Conservation (phyloP, 2,888 invertebrate species). For the Anticlea derivata region DNA sequence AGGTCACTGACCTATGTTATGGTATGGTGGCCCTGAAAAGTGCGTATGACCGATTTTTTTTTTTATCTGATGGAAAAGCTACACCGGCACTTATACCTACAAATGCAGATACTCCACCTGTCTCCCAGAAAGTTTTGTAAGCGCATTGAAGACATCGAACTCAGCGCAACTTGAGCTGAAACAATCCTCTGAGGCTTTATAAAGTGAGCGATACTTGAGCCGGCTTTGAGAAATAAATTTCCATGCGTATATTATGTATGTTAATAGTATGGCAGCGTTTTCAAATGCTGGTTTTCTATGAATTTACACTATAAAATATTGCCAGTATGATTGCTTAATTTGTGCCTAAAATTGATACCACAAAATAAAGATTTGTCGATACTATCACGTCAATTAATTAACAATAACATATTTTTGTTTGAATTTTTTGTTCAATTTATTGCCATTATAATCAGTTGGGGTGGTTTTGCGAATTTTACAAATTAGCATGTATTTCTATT, state of each 20-base stretch:
- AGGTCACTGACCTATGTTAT: too few species aligned
- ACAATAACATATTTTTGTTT: too few species aligned
- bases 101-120: constrained; percentile 2
- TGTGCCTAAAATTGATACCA: too few species aligned
- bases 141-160: constrained; percentile 25
- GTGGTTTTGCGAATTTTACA: too few species aligned
- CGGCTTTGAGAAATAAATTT: constrained; percentile 41
- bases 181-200: constrained; percentile 62
- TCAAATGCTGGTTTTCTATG: constrained; percentile 1
- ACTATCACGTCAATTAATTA: too few species aligned
- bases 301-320: background rate
- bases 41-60: too few species aligned
- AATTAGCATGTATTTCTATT: too few species aligned
- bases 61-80: background rate
- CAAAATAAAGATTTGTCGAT: too few species aligned
- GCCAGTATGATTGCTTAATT: too few species aligned
- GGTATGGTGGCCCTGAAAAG: too few species aligned
- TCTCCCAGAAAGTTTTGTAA: constrained; percentile 29
- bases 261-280: constrained; percentile 18
- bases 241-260: constrained; percentile 30
- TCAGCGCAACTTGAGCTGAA: constrained; percentile 44
- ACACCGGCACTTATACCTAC: background rate
- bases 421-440: too few species aligned
- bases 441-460: too few species aligned
- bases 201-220: constrained; percentile 33